A percentile compares a stretch with the other conserved stretches of the same genome.
phyloP scores from a whole-genome alignment of 2,888 invertebrate species.

The Acanthosepion esculentum region DNA sequence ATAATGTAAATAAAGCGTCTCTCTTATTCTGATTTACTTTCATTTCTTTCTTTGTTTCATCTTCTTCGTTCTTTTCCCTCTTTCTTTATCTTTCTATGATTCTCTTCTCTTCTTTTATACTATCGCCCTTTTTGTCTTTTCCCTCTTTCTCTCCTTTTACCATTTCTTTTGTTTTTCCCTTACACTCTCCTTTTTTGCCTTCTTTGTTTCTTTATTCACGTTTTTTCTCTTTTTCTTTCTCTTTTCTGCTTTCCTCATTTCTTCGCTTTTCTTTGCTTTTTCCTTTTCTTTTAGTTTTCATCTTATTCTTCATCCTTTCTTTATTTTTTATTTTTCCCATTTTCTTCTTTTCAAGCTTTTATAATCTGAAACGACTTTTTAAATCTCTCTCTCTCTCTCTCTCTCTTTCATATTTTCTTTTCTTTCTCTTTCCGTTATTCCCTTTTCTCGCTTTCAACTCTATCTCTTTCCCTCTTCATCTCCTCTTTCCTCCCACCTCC shows the following conservation, averaged over 20 bases:
- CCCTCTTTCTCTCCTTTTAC: rapidly evolving
- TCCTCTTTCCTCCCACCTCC: background rate
- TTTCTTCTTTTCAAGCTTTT: too few relatives aligned
- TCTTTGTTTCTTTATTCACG: background rate
- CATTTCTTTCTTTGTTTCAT: too few relatives aligned
- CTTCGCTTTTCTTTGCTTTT: background rate
- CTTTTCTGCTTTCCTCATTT: background rate
- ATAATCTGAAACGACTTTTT: too few relatives aligned
- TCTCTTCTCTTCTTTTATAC: background rate
- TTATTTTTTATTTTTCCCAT: background rate
- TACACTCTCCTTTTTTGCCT: background rate
- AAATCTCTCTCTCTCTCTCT: too few relatives aligned
- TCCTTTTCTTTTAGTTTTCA: background rate
- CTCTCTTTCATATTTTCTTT: too few relatives aligned
- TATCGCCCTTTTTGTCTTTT: background rate
- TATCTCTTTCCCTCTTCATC: too few relatives aligned
- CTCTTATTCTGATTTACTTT: background rate
- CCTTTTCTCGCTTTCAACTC: too few relatives aligned
- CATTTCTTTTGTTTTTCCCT: background rate
- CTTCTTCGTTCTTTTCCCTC: background rate
- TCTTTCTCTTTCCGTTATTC: too few relatives aligned
- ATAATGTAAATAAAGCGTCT: too few relatives aligned
- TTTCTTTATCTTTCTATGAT: background rate
- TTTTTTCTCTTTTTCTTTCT: background rate
- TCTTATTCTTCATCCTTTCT: background rate